phyloP scores from a whole-genome alignment of 2,888 invertebrate genomes.

The Chrysopilus asiliformis region DNA sequence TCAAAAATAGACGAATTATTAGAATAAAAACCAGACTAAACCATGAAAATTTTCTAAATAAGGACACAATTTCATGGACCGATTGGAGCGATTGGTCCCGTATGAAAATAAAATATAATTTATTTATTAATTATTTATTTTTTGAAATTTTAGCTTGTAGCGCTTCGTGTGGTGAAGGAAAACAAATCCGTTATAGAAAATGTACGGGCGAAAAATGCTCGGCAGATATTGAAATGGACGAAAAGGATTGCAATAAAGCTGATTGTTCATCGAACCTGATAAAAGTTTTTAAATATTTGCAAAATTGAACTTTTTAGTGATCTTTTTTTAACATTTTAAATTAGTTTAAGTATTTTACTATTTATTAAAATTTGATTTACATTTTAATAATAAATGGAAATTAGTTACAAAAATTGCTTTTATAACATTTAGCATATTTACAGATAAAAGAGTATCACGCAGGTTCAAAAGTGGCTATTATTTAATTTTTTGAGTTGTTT shows the following conservation, averaged over 20 bases:
- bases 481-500: too few species aligned
- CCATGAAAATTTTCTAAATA: not conserved
- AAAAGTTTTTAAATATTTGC: not conserved
- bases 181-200: constrained; percentile 8
- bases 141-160: not conserved
- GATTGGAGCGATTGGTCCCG: constrained; percentile 9
- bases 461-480: too few species aligned
- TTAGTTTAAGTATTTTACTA: too few species aligned
- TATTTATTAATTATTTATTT: not conserved
- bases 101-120: not conserved
- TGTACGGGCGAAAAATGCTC: constrained; percentile 2
- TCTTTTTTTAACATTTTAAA: too few species aligned
- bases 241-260: not conserved
- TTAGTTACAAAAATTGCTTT: too few species aligned
- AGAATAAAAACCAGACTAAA: not conserved
- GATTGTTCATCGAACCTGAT: not conserved
- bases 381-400: too few species aligned
- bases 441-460: too few species aligned
- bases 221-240: constrained; percentile 4
- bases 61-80: not conserved
- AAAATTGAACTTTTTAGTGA: too few species aligned
- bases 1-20: too few species aligned
- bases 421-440: too few species aligned
- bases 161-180: constrained; percentile 7
- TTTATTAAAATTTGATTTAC: too few species aligned